These are phyloP conservation scores for Epinephelus coioides DNA, from an alignment of 2,797 vertebrate species.

Conservation along the genomic window DNA sequence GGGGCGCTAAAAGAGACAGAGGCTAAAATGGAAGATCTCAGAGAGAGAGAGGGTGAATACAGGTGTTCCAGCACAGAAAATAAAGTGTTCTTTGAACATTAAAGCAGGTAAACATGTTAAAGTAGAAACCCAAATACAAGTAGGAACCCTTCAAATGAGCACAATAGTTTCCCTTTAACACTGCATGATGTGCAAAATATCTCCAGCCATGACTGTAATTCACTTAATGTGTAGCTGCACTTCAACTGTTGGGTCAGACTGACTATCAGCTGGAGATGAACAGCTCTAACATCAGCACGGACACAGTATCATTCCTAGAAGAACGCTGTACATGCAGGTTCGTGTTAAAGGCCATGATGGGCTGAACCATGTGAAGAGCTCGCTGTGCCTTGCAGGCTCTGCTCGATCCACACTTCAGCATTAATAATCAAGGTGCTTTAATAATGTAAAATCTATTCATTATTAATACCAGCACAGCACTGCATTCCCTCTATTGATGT, in stretches of 20 bases:
- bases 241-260: neutral
- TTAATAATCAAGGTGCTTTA: slow-evolving; percentile 69
- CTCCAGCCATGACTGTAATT: neutral
- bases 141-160: no score
- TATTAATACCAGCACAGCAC: slow-evolving; percentile 63
- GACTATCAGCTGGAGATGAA: neutral
- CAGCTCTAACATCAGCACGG: neutral
- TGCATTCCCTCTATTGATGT: slow-evolving; percentile 37
- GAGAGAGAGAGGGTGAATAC: no score
- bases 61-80: no score
- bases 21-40: no score
- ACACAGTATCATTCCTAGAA: slow-evolving; percentile 3
- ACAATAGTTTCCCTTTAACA: no score
- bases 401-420: slow-evolving; percentile 51
- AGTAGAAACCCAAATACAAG: no score
- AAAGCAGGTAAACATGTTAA: no score
- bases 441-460: slow-evolving; percentile 74
- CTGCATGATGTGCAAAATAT: neutral
- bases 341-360: slow-evolving; percentile 2
- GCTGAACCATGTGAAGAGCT: slow-evolving; percentile 1
- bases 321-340: neutral
- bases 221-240: neutral
- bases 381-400: slow-evolving; percentile 8
- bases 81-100: no score
- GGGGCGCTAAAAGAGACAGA: no score